Evolutionary conservation across 2,797 vertebrate species (phyloP).

Genomic region (Xiphorhynchus erythropygius): DNA sequence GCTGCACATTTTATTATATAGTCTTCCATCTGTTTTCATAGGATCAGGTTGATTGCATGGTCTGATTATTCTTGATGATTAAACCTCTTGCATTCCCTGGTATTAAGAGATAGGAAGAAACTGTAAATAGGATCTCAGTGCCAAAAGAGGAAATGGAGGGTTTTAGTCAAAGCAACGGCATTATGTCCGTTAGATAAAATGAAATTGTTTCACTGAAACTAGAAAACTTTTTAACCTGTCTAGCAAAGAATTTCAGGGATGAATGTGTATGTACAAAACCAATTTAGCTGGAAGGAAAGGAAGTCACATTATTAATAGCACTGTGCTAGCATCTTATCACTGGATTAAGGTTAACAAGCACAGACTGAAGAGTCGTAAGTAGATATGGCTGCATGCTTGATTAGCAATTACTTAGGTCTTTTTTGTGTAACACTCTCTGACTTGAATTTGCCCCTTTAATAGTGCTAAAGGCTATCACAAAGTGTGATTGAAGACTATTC

Average conservation of each 20-base stretch:
- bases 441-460: background rate
- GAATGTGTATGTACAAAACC: background rate
- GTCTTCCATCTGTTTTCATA: background rate
- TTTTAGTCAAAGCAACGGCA: background rate
- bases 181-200: background rate
- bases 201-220: background rate
- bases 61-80: background rate
- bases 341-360: conserved; percentile 57
- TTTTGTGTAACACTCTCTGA: background rate
- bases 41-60: background rate
- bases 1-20: background rate
- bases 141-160: background rate
- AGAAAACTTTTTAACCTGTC: background rate
- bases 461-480: background rate
- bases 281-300: background rate
- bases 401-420: background rate
- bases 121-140: background rate
- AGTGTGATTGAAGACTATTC: background rate
- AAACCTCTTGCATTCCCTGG: background rate
- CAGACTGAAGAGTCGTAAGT: background rate
- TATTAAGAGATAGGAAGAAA: background rate
- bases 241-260: background rate
- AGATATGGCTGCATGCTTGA: background rate
- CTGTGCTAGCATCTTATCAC: background rate
- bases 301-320: conserved; percentile 31